A percentile compares a stretch with the other conserved stretches of the same genome.
Evolutionary conservation across 2,113 vertebrate genomes (phyloP).

Genomic region (Rhineura floridana): DNA sequence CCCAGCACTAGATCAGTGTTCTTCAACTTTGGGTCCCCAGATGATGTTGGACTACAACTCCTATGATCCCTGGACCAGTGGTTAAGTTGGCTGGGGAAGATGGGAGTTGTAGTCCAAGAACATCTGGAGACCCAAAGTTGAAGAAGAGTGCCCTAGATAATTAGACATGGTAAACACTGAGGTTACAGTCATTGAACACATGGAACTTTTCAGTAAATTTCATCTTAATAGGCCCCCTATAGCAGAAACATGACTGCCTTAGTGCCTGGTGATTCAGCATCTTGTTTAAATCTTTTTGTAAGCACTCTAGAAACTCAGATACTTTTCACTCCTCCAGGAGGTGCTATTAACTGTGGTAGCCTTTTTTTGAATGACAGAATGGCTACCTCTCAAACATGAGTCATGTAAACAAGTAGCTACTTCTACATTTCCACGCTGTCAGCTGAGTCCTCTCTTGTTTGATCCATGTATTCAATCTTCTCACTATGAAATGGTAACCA

Average conservation of each 20-base stretch:
- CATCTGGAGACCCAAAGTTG: too few species aligned
- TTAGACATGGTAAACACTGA: too few species aligned
- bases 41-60: too few species aligned
- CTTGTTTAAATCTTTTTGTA: not conserved
- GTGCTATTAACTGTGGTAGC: not conserved
- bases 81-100: too few species aligned
- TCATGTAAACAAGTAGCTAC: not conserved
- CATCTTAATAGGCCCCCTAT: too few species aligned
- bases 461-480: not conserved
- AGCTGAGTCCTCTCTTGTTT: not conserved
- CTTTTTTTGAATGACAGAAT: not conserved
- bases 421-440: not conserved
- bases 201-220: too few species aligned
- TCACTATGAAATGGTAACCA: not conserved
- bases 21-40: too few species aligned
- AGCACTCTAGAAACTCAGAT: not conserved
- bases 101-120: too few species aligned
- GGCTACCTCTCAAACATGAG: not conserved
- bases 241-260: not conserved
- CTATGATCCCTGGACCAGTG: too few species aligned
- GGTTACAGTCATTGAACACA: too few species aligned
- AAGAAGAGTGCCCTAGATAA: too few species aligned
- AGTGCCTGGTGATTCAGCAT: not conserved
- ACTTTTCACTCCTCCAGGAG: not conserved
- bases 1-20: too few species aligned